phyloP scores from a whole-genome alignment of 1,140 invertebrate genomes.

The Wasmannia auropunctata region DNA sequence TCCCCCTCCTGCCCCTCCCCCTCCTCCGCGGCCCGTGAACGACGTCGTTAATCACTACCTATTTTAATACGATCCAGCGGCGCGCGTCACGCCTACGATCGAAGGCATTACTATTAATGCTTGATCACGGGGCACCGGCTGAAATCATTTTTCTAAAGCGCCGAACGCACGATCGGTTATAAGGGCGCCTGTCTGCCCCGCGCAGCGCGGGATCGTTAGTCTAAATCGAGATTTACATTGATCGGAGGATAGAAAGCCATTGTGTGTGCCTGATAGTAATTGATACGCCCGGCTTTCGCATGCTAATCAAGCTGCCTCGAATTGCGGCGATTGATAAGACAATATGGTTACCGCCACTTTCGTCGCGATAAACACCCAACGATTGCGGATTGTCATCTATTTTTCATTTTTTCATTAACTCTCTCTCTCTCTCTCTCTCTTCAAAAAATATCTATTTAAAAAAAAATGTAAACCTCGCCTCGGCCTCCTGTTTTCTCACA shows the following conservation, averaged over 20 bases:
- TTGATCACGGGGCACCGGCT: constrained; percentile 66
- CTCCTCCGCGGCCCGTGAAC: constrained; percentile 7
- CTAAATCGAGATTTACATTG: constrained; percentile 59
- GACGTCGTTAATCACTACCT: constrained; percentile 71
- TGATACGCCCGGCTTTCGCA: constrained; percentile 35
- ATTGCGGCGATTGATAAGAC: constrained; percentile 19
- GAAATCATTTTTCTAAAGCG: constrained; percentile 63
- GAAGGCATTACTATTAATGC: constrained; percentile 69
- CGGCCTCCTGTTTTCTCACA: background rate
- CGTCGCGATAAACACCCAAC: background rate
- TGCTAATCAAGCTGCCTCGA: constrained; percentile 32
- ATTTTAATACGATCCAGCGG: constrained; percentile 70
- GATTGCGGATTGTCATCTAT: background rate
- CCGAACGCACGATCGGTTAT: constrained; percentile 64
- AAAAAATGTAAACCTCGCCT: background rate
- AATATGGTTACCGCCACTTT: background rate
- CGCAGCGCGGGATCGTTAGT: constrained; percentile 51
- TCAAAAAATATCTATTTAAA: background rate
- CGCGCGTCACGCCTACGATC: constrained; percentile 50
- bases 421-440: background rate
- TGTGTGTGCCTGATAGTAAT: constrained; percentile 50
- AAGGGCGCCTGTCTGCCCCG: constrained; percentile 42
- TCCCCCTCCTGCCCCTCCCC: background rate
- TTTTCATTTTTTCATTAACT: background rate
- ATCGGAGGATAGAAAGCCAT: constrained; percentile 37